A percentile compares a stretch with the other conserved stretches of the same genome.
Conservation (phyloP, 2,888 invertebrate genomes). For the Orgyia antiqua region DNA sequence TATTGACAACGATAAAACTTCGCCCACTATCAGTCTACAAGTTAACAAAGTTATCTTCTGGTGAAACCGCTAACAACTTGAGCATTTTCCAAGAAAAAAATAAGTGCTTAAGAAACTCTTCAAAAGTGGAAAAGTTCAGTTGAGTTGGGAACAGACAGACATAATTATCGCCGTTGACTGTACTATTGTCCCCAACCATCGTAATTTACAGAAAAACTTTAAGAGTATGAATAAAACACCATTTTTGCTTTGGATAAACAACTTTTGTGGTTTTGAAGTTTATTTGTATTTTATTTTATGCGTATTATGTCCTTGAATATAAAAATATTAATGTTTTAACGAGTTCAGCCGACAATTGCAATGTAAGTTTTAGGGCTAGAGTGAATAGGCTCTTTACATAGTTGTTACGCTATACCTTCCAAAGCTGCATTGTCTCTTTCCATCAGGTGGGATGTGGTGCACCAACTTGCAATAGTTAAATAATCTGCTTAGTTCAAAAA, state of each 20-base stretch:
- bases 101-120: constrained; percentile 16
- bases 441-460: too few relatives aligned
- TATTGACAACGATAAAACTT: neutral
- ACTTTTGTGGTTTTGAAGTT: constrained; percentile 3
- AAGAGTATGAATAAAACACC: constrained; percentile 12
- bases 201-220: constrained; percentile 24
- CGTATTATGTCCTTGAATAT: too few relatives aligned
- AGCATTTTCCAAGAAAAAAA: constrained; percentile 22
- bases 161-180: constrained; percentile 21
- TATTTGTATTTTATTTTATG: too few relatives aligned
- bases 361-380: too few relatives aligned
- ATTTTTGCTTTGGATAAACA: constrained; percentile 5
- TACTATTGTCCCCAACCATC: constrained; percentile 21
- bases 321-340: too few relatives aligned
- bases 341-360: too few relatives aligned
- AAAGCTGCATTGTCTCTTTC: too few relatives aligned
- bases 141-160: constrained; percentile 17
- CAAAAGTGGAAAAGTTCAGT: constrained; percentile 26
- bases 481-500: too few relatives aligned
- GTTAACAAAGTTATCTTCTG: constrained; percentile 22
- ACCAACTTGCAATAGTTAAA: too few relatives aligned
- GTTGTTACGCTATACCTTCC: too few relatives aligned
- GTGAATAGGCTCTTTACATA: too few relatives aligned
- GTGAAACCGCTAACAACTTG: constrained; percentile 19
- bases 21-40: constrained; percentile 1